phyloP scores from a whole-genome alignment of 1,140 invertebrate genomes.

The Rhopalosiphum padi region DNA sequence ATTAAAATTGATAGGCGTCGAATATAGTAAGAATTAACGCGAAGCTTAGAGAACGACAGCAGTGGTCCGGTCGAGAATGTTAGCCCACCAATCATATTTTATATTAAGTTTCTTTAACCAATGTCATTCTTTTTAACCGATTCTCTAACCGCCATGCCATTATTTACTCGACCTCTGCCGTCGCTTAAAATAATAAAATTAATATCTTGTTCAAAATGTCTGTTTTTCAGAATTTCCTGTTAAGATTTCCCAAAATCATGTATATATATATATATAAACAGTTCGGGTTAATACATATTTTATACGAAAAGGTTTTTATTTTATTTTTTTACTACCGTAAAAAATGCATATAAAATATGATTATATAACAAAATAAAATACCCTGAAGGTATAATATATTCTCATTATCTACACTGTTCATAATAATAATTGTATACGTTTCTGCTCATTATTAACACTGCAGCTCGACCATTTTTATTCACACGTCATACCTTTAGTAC shows the following conservation, averaged over 20 bases:
- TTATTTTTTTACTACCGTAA: not conserved
- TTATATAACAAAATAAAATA: not conserved
- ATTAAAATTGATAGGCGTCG: constrained; percentile 27
- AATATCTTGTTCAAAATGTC: not conserved
- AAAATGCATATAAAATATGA: not conserved
- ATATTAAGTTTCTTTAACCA: not conserved
- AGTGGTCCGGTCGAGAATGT: not conserved
- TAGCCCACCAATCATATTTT: not conserved
- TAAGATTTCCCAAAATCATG: not conserved
- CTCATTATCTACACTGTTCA: not conserved
- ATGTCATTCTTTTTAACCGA: not conserved
- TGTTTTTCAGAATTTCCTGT: not conserved
- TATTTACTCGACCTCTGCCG: not conserved
- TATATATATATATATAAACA: not conserved
- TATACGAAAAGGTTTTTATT: not conserved
- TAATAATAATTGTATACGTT: not conserved
- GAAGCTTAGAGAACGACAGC: not conserved
- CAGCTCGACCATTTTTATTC: not conserved
- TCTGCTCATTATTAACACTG: not conserved
- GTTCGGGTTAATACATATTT: not conserved
- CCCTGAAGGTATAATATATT: not conserved
- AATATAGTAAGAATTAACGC: constrained; percentile 15
- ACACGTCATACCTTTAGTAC: not conserved
- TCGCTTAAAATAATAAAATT: not conserved
- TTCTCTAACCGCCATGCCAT: not conserved